A percentile compares a stretch with the other conserved stretches of the same genome.
Evolutionary conservation across 2,797 vertebrate species (phyloP).

Genomic region (Arnoldichthys spilopterus): DNA sequence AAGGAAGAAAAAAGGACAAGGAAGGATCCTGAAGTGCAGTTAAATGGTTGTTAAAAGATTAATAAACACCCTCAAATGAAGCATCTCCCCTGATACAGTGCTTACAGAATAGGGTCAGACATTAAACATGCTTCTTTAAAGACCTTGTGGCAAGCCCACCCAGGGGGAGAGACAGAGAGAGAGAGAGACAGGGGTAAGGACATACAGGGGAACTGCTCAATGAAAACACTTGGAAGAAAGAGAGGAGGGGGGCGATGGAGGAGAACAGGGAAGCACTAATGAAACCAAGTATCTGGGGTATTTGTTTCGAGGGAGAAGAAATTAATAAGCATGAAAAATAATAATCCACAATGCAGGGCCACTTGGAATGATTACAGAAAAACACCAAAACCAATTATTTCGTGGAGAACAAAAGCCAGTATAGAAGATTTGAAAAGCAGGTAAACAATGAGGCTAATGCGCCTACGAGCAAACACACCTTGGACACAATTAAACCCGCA

Average conservation of each 20-base stretch:
- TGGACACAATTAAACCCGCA: constrained; percentile 60
- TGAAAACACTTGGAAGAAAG: not conserved
- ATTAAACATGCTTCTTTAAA: constrained; percentile 35
- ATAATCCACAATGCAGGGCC: constrained; percentile 63
- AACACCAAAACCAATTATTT: constrained; percentile 67
- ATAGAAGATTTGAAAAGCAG: constrained; percentile 54
- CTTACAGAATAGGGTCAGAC: constrained; percentile 52
- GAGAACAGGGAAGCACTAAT: constrained; percentile 56
- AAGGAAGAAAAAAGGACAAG: constrained; percentile 20
- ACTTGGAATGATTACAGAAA: constrained; percentile 63
- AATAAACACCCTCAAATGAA: constrained; percentile 58
- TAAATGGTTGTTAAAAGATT: constrained; percentile 50
- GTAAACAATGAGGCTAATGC: constrained; percentile 60
- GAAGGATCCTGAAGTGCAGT: constrained; percentile 13
- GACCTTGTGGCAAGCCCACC: constrained; percentile 25
- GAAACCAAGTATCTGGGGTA: constrained; percentile 61
- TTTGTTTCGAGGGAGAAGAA: constrained; percentile 71
- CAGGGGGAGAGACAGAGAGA: constrained; percentile 5
- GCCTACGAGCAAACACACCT: constrained; percentile 52
- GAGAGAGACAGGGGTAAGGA: not conserved
- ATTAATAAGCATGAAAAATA: constrained; percentile 74
- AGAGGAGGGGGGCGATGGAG: not conserved
- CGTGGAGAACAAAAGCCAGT: constrained; percentile 43
- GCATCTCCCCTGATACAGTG: constrained; percentile 51
- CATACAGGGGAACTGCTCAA: not conserved